Evolutionary conservation across 2,113 vertebrate species (phyloP).

Genomic region (Sialia sialis): DNA sequence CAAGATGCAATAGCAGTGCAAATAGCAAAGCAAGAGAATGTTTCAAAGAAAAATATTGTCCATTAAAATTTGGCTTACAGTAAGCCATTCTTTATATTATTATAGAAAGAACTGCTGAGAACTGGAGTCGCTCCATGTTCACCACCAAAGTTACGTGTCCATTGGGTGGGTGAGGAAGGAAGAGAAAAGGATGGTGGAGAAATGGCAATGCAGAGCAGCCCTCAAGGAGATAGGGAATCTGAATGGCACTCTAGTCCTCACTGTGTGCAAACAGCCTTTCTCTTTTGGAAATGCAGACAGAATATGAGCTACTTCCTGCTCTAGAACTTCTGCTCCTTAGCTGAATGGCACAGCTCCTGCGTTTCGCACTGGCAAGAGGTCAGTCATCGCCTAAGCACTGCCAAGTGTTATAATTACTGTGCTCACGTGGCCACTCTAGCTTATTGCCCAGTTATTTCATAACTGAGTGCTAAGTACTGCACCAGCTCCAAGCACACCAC

Average conservation of each 20-base stretch:
- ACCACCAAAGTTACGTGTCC: background rate
- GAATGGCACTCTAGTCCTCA: background rate
- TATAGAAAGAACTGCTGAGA: background rate
- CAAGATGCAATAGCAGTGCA: background rate
- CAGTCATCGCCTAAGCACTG: background rate
- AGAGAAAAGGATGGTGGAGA: background rate
- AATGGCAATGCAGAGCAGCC: accelerated
- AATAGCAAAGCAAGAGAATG: background rate
- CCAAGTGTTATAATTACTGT: background rate
- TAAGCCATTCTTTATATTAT: background rate
- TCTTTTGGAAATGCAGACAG: background rate
- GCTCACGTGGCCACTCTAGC: background rate
- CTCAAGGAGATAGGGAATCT: background rate
- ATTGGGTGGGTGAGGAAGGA: background rate
- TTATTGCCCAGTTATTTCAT: slow-evolving; percentile 35
- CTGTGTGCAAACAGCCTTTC: background rate
- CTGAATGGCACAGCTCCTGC: background rate
- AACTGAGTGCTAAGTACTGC: background rate
- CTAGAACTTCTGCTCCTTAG: background rate
- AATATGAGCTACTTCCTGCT: background rate
- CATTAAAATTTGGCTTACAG: background rate
- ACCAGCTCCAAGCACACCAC: background rate
- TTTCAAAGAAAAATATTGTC: background rate
- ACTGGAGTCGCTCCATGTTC: background rate
- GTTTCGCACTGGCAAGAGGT: background rate